phyloP scores from a whole-genome alignment of 1,140 invertebrate genomes.

The Chionoecetes opilio region DNA sequence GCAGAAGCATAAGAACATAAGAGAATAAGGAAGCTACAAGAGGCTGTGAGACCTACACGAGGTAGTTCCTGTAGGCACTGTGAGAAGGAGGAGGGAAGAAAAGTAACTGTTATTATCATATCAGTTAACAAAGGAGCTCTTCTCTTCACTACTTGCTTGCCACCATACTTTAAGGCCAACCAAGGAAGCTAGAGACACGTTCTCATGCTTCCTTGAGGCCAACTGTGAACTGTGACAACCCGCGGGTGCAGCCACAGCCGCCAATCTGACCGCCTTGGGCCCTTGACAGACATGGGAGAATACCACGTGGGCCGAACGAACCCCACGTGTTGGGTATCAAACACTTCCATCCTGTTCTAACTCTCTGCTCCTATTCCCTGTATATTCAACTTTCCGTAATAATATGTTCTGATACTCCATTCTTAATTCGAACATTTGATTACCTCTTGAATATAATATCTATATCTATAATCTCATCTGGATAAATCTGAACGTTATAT shows the following conservation, averaged over 20 bases:
- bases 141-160: neutral
- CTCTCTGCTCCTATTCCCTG: neutral
- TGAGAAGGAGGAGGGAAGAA: neutral
- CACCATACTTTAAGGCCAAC: neutral
- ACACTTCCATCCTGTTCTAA: neutral
- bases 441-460: neutral
- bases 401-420: neutral
- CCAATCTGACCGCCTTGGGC: neutral
- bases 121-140: conserved; percentile 5
- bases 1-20: no score
- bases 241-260: neutral
- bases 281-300: neutral
- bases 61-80: no score
- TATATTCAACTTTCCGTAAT: neutral
- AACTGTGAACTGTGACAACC: no score
- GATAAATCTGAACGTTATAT: no score
- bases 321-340: neutral
- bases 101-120: neutral
- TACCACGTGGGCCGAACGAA: neutral
- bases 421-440: neutral
- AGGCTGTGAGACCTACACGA: no score
- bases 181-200: no score
- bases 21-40: no score
- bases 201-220: no score
- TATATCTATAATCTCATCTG: neutral